Evolutionary conservation across 2,113 vertebrate genomes (phyloP).

Genomic region (Psilopsiagon aurifrons): DNA sequence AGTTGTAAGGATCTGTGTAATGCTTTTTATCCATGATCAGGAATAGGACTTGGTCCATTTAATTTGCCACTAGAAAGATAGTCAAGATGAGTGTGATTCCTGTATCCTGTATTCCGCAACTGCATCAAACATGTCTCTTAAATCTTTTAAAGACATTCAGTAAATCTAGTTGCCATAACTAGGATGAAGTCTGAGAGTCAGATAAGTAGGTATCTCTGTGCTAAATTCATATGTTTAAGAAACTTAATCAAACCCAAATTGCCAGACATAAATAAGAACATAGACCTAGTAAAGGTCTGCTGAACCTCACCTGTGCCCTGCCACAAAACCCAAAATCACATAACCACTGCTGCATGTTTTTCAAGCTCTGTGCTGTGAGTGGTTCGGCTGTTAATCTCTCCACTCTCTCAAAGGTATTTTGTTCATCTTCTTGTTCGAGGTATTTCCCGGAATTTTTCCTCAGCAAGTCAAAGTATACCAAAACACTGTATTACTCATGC

Average conservation of each 20-base stretch:
- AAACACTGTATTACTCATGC: not conserved
- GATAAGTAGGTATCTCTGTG: not conserved
- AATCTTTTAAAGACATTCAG: not conserved
- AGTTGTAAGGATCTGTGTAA: fast-evolving
- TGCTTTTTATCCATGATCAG: not conserved
- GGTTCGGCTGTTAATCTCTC: not conserved
- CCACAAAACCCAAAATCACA: not conserved
- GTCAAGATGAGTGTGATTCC: not conserved
- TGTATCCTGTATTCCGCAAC: not conserved
- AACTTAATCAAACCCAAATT: not conserved
- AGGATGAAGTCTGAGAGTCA: not conserved
- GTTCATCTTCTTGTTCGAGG: not conserved
- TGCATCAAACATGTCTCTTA: not conserved
- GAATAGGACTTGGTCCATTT: not conserved
- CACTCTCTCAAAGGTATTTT: not conserved
- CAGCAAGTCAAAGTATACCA: not conserved
- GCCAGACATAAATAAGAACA: not conserved
- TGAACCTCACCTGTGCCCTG: not conserved
- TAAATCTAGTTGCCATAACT: not conserved
- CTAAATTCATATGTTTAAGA: not conserved
- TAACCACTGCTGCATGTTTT: not conserved
- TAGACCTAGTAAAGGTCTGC: not conserved
- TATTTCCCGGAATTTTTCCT: not conserved
- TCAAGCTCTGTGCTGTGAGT: not conserved
- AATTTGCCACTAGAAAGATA: not conserved